Evolutionary conservation across 2,113 vertebrate genomes (phyloP), one percentile per base, ranked within the genome.

Genomic region (Smithornis capensis): DNA sequence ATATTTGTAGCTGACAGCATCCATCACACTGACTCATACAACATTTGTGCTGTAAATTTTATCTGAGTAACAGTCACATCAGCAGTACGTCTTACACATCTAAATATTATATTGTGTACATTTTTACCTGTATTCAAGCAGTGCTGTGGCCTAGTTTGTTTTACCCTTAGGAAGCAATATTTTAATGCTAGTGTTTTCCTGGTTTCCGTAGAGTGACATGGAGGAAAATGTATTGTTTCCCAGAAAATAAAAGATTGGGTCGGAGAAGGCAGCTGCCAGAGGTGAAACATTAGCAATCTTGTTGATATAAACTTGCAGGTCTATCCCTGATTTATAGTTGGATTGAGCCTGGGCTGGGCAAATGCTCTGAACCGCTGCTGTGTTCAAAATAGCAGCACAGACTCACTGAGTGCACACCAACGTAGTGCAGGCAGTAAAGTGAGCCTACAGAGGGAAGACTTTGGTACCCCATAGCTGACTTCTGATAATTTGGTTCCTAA

Each of bases 1-100:
- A 52, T 77, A 87, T 95, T 84, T 95, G 63, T 37, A 87, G 63
- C 73, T 87, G 94, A 68, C 45, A 77, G 57, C n/a, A 90, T 40
- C 77, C 57, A 24, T 93, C 77, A 37, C 56, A 42, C 47, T 75
- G 75, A 89, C 77, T 96, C 91, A 87, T 75, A 19, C 42, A 71
- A 29, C 25, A 19, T 14, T 63, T 89, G 62, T 2, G 8, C 87
- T 89, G 50, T 96, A 79, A 60, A 60, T 92, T 80, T 84, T 63
- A 47, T 57, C 45, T 71, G 69, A 52, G 76, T 62, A 82, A 49
- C 45, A 90, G 49, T 31, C 42, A 38, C 23, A 73, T 47, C 42
- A 64, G 42, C 62, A 45, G 7, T 38, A 31, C 59, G 44, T 69
- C 49, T 78, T 62, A 21, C 18, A n/a, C 31, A 73, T 53, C 55